Evolutionary conservation across 2,888 invertebrate genomes (phyloP).

Genomic region (Bembecia ichneumoniformis): DNA sequence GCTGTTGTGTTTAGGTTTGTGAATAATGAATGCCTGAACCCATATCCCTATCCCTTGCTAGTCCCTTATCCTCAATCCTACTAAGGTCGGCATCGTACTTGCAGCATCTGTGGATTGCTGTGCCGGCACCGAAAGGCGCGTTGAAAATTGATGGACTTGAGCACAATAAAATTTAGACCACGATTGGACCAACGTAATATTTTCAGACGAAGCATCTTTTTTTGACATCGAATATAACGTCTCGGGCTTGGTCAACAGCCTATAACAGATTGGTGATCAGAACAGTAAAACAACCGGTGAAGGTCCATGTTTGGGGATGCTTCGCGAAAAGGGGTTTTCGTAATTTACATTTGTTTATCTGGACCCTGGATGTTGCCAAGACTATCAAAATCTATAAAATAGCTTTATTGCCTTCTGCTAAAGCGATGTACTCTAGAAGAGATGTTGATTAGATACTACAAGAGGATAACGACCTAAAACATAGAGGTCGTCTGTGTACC

Average conservation of each 20-base stretch:
- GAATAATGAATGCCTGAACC: no score
- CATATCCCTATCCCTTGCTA: no score
- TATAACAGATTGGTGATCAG: constrained; percentile 4
- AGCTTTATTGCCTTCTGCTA: constrained; percentile 3
- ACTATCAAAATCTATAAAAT: constrained; percentile 3
- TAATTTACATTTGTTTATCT: constrained; percentile 4
- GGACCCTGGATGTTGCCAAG: constrained; percentile 4
- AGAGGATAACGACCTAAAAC: constrained; percentile 16
- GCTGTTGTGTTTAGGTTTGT: no score
- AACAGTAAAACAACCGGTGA: constrained; percentile 9
- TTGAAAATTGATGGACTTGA: constrained; percentile 8
- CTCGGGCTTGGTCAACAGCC: no score
- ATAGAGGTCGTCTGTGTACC: constrained; percentile 14
- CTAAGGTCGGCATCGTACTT: no score
- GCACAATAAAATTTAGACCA: constrained; percentile 8
- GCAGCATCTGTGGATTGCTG: no score
- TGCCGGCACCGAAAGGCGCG: not conserved
- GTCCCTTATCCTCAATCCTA: no score
- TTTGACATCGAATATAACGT: constrained; percentile 8
- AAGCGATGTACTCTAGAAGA: not conserved
- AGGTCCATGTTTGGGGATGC: constrained; percentile 1
- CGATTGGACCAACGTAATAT: constrained; percentile 12
- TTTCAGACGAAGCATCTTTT: constrained; percentile 11
- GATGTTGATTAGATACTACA: constrained; percentile 6
- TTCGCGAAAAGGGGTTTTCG: constrained; percentile 2